These are phyloP conservation scores for Columbina picui DNA, from an alignment of 2,113 vertebrate genomes.

Conservation along the genomic window DNA sequence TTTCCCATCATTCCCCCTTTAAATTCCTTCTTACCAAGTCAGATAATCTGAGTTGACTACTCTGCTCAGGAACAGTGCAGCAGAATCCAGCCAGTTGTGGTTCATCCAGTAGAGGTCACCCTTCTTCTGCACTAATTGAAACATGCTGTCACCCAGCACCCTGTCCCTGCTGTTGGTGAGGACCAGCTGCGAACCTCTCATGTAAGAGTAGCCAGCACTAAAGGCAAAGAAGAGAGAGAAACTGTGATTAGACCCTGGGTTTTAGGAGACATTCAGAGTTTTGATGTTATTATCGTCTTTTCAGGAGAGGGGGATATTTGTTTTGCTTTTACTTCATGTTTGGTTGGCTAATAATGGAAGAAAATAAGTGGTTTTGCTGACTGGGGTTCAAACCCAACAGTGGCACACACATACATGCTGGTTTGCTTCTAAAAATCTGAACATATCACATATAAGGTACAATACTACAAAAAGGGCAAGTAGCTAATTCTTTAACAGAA, in stretches of 20 bases:
- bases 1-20: fast-evolving
- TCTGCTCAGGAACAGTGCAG: neutral
- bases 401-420: too few species aligned
- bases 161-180: too few species aligned
- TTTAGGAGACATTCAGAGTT: neutral
- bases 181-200: fast-evolving
- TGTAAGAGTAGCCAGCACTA: fast-evolving
- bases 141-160: too few species aligned
- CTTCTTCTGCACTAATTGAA: neutral
- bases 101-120: neutral
- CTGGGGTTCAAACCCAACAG: too few species aligned
- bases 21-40: neutral
- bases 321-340: neutral
- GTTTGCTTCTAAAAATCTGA: too few species aligned
- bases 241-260: fast-evolving
- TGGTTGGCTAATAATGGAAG: neutral
- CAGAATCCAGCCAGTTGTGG: fast-evolving
- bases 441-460: too few species aligned
- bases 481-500: too few species aligned
- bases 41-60: neutral
- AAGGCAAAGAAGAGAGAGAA: neutral
- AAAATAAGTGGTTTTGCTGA: too few species aligned
- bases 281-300: neutral
- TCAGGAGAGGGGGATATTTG: neutral
- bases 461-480: too few species aligned